These are phyloP conservation scores for human (Homo sapiens) DNA, from an alignment of 2,113 vertebrate genomes.

Conservation along the genomic window GRCh38 chr1:39669501-39670000, in stretches of 20 bases:
- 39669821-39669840: background rate
- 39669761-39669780: background rate
- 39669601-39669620: background rate
- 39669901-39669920: slow-evolving; percentile 36
- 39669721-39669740: background rate
- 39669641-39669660: background rate
- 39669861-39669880: background rate
- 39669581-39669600: background rate
- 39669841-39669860: background rate
- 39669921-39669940: background rate
- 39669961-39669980: background rate
- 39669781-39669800: background rate
- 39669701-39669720: background rate
- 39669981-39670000: background rate
- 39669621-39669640: background rate
- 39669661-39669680: background rate
- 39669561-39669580: background rate
- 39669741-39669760: background rate
- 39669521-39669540: slow-evolving; percentile 43
- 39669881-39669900: slow-evolving; percentile 42
- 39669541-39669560: slow-evolving; percentile 55
- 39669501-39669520: background rate
- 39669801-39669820: background rate
- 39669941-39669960: background rate
- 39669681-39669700: background rate